Evolutionary conservation across 2,888 invertebrate genomes (phyloP).

Genomic region (Caenorhabditis virilis): DNA sequence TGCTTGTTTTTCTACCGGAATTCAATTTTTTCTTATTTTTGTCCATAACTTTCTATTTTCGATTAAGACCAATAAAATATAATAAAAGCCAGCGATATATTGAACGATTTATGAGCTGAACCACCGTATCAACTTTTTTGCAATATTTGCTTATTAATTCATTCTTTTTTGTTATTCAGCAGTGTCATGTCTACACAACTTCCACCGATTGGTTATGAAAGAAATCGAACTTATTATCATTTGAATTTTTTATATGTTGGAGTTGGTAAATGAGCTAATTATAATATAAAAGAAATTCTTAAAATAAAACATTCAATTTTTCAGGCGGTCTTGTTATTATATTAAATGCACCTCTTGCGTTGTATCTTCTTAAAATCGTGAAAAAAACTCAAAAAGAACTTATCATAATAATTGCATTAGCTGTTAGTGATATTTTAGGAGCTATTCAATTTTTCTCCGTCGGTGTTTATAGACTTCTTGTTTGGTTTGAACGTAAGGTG

Average conservation of each 20-base stretch:
- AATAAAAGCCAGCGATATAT: no score
- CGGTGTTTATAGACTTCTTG: constrained; percentile 17
- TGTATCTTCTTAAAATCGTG: constrained; percentile 23
- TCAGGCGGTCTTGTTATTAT: constrained; percentile 21
- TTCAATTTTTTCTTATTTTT: no score
- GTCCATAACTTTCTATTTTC: no score
- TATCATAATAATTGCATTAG: constrained; percentile 18
- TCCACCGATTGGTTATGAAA: constrained; percentile 7
- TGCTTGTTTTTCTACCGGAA: no score
- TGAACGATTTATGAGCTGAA: no score
- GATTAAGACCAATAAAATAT: no score
- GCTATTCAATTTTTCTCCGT: constrained; percentile 24
- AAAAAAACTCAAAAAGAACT: constrained; percentile 28
- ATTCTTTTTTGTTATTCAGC: no score
- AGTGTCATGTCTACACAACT: no score
- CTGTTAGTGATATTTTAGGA: constrained; percentile 22
- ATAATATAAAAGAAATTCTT: no score
- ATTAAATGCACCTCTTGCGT: constrained; percentile 17
- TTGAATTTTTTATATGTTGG: constrained; percentile 23
- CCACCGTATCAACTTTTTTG: no score
- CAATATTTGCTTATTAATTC: no score
- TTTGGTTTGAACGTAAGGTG: constrained; percentile 28
- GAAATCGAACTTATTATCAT: constrained; percentile 13
- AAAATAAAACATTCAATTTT: no score
- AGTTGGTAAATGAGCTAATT: constrained; percentile 6